Evolutionary conservation across 1,140 invertebrate species (phyloP), one percentile per base, ranked within the genome.

Genomic region (Tetragonula clypearis): DNA sequence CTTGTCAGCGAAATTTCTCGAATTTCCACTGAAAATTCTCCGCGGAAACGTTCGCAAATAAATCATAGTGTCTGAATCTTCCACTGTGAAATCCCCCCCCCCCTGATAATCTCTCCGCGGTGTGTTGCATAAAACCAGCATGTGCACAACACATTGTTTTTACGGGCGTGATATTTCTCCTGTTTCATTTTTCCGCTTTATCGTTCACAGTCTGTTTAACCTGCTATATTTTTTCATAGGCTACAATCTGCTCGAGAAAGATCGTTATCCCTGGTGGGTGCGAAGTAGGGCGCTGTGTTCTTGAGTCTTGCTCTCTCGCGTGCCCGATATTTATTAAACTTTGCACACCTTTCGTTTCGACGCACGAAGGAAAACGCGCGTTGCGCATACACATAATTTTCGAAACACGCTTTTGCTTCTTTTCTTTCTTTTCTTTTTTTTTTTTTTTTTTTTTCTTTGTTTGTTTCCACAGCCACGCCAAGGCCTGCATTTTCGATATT

Each of bases 191-290:
- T 49, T 41, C 19, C n/a, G 1, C 41, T 58, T 41, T 17, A 23
- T 53, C 30, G 30, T 82, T 76, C 60, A 68, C 65, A 78, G 30
- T 83, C 81, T 78, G 81, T 69, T 83, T 69, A 78, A 83, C 35
- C 19, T 26, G 53, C 58, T 69, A 58, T 77, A 69, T 58, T 78
- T 78, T 49, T 83, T 58, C 62, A 77, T 12, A 66, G 17, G 0
- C 26, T 15, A 68, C 56, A 62, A 71, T 72, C 21, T 35, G 68
- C 56, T n/a, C 41, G 76, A 30, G 26, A 72, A 69, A 79, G 76
- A 84, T 79, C 41, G 56, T 49, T 84, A 84, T 79, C 82, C 9
- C 8, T 6, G 41, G 68, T 72, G 26, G 76, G 66, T 35, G 56
- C 56, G 21, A 84, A 84, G 56, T 79, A 79, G 76, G 68, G 26